Evolutionary conservation across 2,113 vertebrate species (phyloP).

Genomic region (Mobula birostris): DNA sequence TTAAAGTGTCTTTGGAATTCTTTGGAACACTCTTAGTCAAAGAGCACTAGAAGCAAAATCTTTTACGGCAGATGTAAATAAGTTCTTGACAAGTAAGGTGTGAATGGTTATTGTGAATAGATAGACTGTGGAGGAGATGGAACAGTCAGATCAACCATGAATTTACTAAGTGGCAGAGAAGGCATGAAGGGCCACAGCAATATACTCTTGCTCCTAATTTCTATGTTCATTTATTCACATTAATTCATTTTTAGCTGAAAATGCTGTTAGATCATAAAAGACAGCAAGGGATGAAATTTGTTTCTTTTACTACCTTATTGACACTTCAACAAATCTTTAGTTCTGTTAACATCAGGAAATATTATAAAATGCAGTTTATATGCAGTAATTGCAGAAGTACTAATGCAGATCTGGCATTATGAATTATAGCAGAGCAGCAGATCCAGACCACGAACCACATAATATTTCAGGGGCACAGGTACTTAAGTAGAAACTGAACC

Average conservation of each 20-base stretch:
- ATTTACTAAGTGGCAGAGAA: too few relatives aligned
- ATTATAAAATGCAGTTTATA: background rate
- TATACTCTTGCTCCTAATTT: too few relatives aligned
- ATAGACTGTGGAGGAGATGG: too few relatives aligned
- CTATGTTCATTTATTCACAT: background rate
- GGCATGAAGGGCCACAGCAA: too few relatives aligned
- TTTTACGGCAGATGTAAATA: too few relatives aligned
- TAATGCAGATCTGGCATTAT: background rate
- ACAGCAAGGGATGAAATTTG: background rate
- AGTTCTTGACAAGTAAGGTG: too few relatives aligned
- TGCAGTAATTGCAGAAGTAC: background rate
- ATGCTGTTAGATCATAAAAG: background rate
- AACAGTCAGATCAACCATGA: too few relatives aligned
- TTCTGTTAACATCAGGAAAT: background rate
- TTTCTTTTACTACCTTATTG: background rate
- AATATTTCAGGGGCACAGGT: background rate
- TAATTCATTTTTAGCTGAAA: background rate
- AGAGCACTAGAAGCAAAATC: too few relatives aligned
- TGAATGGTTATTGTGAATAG: too few relatives aligned
- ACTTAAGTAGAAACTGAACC: background rate
- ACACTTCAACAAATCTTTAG: background rate
- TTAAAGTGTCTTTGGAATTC: too few relatives aligned
- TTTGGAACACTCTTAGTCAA: too few relatives aligned
- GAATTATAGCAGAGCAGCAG: background rate
- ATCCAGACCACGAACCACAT: background rate